Conservation (phyloP, 2,797 vertebrate species). For the Microctenopoma steveboyesi region DNA sequence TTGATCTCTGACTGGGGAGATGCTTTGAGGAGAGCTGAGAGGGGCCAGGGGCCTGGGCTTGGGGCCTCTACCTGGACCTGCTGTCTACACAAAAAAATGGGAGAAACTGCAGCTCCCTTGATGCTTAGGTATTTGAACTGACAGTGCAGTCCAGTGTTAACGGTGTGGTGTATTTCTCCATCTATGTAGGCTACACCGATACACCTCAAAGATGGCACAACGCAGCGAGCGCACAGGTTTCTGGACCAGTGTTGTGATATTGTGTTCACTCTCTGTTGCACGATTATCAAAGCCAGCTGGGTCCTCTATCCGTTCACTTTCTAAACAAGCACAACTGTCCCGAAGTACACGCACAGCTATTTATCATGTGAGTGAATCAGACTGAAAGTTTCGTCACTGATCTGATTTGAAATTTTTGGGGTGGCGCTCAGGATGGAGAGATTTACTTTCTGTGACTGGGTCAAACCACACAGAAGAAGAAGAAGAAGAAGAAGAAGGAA, state of each 20-base stretch:
- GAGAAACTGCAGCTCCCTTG: slow-evolving; percentile 64
- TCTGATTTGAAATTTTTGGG: slow-evolving; percentile 49
- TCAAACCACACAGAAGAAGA: slow-evolving; percentile 27
- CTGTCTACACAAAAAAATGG: slow-evolving; percentile 69
- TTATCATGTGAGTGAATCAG: slow-evolving; percentile 66
- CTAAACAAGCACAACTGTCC: slow-evolving; percentile 74
- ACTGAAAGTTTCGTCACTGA: slow-evolving; percentile 54
- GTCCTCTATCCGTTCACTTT: slow-evolving; percentile 70
- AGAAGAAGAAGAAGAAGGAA: slow-evolving; percentile 23
- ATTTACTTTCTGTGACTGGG: slow-evolving; percentile 54
- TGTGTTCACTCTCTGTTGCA: slow-evolving; percentile 57
- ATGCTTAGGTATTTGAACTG: slow-evolving; percentile 71
- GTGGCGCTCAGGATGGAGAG: slow-evolving; percentile 42
- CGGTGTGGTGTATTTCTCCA: slow-evolving; percentile 50
- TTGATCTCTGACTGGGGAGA: slow-evolving; percentile 91
- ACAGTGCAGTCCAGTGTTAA: slow-evolving; percentile 58
- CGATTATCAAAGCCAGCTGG: slow-evolving; percentile 77
- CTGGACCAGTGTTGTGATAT: slow-evolving; percentile 48
- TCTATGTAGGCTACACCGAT: slow-evolving; percentile 45
- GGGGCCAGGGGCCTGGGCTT: slow-evolving; percentile 61
- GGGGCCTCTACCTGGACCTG: slow-evolving; percentile 66
- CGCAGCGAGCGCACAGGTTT: slow-evolving; percentile 63
- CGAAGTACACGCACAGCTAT: slow-evolving; percentile 54
- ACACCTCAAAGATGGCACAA: slow-evolving; percentile 53
- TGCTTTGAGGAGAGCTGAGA: slow-evolving; percentile 88